Evolutionary conservation across 1,140 invertebrate genomes (phyloP).

Genomic region (Leptinotarsa defecta): DNA sequence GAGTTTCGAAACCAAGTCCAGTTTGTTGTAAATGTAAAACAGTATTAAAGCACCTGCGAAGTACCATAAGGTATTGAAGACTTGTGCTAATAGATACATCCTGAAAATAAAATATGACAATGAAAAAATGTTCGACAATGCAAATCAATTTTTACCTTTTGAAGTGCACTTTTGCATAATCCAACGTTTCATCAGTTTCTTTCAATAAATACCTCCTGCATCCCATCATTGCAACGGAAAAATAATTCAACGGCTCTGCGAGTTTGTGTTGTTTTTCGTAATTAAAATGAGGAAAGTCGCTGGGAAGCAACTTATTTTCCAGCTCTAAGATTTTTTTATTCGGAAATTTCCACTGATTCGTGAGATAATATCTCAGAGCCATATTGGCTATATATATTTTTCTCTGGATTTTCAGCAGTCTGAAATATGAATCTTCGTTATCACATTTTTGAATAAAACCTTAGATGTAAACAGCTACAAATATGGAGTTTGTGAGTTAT

Average conservation of each 20-base stretch:
- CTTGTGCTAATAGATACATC: constrained; percentile 10
- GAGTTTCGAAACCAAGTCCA: not conserved
- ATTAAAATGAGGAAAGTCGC: constrained; percentile 69
- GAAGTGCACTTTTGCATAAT: constrained; percentile 51
- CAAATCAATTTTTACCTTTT: constrained; percentile 22
- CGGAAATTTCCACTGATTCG: constrained; percentile 80
- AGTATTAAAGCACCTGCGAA: not conserved
- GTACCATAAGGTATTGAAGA: not conserved
- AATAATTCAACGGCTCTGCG: constrained; percentile 58
- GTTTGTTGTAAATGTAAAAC: not conserved
- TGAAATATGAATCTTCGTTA: constrained; percentile 52
- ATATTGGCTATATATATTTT: constrained; percentile 77
- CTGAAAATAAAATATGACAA: not conserved
- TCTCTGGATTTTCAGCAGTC: constrained; percentile 78
- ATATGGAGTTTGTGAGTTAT: too few relatives aligned
- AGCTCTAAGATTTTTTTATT: constrained; percentile 74
- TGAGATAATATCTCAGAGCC: constrained; percentile 79
- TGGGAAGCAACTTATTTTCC: constrained; percentile 61
- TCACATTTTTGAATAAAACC: too few relatives aligned
- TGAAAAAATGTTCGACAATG: not conserved
- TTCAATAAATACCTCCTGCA: constrained; percentile 64
- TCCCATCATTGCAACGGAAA: constrained; percentile 55
- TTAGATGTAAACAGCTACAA: too few relatives aligned
- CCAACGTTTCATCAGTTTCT: constrained; percentile 63
- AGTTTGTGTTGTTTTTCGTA: constrained; percentile 59